Percentiles rank a stretch among this genome's conserved stretches.
Conservation (phyloP, 2,113 vertebrate genomes). For the Apodemus sylvaticus region DNA sequence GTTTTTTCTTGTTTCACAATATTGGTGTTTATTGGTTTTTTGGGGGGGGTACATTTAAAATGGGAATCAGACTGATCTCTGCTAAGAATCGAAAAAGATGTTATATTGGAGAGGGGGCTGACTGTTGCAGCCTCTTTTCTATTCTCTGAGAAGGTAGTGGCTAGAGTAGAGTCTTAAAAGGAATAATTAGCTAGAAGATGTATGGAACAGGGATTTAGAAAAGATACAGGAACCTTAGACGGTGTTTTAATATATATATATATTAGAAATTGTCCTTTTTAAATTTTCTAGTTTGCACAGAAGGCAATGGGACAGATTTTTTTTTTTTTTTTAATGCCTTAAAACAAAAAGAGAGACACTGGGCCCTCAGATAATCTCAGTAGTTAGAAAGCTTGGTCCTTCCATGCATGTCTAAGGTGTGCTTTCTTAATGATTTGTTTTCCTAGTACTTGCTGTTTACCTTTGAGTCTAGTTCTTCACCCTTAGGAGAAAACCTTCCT, state of each 20-base stretch:
- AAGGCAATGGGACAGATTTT: not conserved
- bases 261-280: slow-evolving; percentile 17
- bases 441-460: slow-evolving; percentile 51
- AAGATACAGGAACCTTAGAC: not conserved
- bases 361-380: not conserved
- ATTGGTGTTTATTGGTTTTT: slow-evolving; percentile 33
- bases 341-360: not conserved
- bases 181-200: not conserved
- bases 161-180: not conserved
- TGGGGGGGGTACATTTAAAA: slow-evolving; percentile 6
- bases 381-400: not conserved
- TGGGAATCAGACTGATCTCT: not conserved
- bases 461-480: slow-evolving; percentile 57
- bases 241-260: not conserved
- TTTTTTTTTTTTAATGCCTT: not conserved
- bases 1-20: slow-evolving; percentile 3
- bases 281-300: slow-evolving; percentile 14
- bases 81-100: slow-evolving; percentile 31
- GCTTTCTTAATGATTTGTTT: slow-evolving; percentile 60
- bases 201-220: not conserved
- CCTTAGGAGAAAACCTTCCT: slow-evolving; percentile 49
- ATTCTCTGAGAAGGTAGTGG: not conserved
- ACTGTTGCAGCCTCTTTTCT: not conserved
- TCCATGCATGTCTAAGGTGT: not conserved
- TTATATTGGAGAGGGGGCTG: not conserved